phyloP scores from a whole-genome alignment of 1,140 invertebrate genomes.

The Monomorium pharaonis region DNA sequence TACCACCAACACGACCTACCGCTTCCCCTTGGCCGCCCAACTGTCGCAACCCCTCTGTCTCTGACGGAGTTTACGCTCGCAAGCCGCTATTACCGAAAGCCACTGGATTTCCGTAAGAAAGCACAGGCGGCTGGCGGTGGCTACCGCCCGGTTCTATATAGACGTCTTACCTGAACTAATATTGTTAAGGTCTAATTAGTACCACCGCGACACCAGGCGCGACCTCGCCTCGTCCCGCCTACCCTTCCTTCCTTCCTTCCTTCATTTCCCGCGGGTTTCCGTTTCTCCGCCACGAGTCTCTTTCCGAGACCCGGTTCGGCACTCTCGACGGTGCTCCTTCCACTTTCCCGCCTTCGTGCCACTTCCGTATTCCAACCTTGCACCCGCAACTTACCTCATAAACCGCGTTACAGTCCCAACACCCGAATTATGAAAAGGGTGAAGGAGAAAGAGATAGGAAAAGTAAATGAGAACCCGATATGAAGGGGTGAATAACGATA shows the following conservation, averaged over 20 bases:
- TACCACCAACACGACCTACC: not conserved
- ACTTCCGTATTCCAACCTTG: slow-evolving; percentile 51
- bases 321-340: slow-evolving; percentile 37
- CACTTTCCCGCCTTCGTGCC: slow-evolving; percentile 12
- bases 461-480: slow-evolving; percentile 34
- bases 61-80: slow-evolving; percentile 67
- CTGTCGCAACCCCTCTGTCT: slow-evolving; percentile 12
- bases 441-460: not conserved
- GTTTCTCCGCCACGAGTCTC: not conserved
- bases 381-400: slow-evolving; percentile 43
- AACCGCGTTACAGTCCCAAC: slow-evolving; percentile 60
- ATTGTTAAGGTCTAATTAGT: slow-evolving; percentile 80
- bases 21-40: not conserved
- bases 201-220: slow-evolving; percentile 59
- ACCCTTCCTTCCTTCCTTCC: slow-evolving; percentile 48
- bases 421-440: slow-evolving; percentile 56
- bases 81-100: slow-evolving; percentile 76
- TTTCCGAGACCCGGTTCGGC: slow-evolving; percentile 4
- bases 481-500: not conserved
- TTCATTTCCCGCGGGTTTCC: not conserved
- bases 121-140: slow-evolving; percentile 58
- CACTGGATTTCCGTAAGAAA: slow-evolving; percentile 74
- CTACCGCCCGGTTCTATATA: slow-evolving; percentile 31
- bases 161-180: slow-evolving; percentile 77
- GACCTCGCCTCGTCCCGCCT: slow-evolving; percentile 19